These are phyloP conservation scores for Hassar affinis DNA, from an alignment of 2,113 vertebrate species.

Conservation along the genomic window DNA sequence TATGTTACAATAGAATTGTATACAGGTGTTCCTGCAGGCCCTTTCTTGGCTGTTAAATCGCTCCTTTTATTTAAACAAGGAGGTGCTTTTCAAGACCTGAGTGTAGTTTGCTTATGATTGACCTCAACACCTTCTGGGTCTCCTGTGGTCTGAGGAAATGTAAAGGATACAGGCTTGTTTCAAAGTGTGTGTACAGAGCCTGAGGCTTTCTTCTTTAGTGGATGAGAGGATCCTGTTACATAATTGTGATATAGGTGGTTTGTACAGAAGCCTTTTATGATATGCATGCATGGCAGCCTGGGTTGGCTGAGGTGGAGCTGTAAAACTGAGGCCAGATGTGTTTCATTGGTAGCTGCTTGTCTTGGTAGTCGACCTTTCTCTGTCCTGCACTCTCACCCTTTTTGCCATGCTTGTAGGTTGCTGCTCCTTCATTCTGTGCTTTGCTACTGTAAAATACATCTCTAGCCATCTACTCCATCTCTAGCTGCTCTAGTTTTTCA, in stretches of 20 bases:
- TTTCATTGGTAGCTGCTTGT: slow-evolving; percentile 1
- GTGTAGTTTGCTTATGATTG: slow-evolving; percentile 33
- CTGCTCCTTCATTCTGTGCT: neutral
- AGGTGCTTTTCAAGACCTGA: slow-evolving; percentile 29
- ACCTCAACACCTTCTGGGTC: slow-evolving; percentile 30
- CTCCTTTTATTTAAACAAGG: slow-evolving; percentile 24
- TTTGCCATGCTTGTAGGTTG: neutral
- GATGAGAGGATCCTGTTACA: slow-evolving; percentile 15
- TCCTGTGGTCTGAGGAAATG: slow-evolving; percentile 31
- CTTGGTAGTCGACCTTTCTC: neutral
- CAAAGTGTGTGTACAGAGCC: slow-evolving; percentile 32
- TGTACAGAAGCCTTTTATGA: slow-evolving; percentile 38
- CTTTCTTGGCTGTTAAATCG: slow-evolving; percentile 35
- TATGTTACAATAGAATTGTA: slow-evolving; percentile 44
- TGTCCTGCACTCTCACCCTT: neutral
- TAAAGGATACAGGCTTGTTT: slow-evolving; percentile 3
- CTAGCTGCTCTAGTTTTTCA: neutral
- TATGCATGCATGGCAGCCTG: slow-evolving; percentile 14
- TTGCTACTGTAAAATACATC: neutral
- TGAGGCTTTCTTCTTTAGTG: slow-evolving; percentile 2
- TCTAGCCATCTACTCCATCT: neutral
- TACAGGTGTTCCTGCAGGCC: slow-evolving; percentile 42
- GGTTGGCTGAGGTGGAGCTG: slow-evolving; percentile 19
- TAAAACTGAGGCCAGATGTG: slow-evolving; percentile 29
- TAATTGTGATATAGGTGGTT: slow-evolving; percentile 15